Evolutionary conservation across 2,888 invertebrate genomes (phyloP).

Genomic region (Halictus ligatus): DNA sequence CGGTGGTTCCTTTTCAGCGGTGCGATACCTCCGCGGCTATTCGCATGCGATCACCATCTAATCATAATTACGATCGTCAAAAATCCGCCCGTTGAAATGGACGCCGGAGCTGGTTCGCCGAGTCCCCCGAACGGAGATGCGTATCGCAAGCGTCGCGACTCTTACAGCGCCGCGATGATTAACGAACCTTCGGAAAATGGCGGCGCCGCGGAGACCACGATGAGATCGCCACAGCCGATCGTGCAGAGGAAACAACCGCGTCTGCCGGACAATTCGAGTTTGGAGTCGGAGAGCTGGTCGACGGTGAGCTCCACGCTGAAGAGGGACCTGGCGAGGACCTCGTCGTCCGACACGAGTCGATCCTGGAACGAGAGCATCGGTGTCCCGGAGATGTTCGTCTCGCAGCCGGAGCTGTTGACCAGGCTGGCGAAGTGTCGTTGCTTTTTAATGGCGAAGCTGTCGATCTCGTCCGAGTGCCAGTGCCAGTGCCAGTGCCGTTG

Average conservation of each 20-base stretch:
- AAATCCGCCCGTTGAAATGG: conserved; percentile 47
- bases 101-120: conserved; percentile 27
- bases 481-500: conserved; percentile 65
- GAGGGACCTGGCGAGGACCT: conserved; percentile 60
- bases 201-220: conserved; percentile 33
- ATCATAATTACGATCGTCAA: conserved; percentile 37
- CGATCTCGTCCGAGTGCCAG: conserved; percentile 51
- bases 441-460: conserved; percentile 52
- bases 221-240: conserved; percentile 12
- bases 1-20: not conserved
- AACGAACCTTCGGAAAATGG: conserved; percentile 62
- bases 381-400: conserved; percentile 70
- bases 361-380: conserved; percentile 72
- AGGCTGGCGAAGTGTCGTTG: conserved; percentile 60
- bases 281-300: conserved; percentile 72
- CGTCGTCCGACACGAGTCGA: conserved; percentile 68
- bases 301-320: conserved; percentile 60
- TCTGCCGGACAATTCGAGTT: conserved; percentile 53
- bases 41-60: conserved; percentile 17
- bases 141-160: conserved; percentile 74
- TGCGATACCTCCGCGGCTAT: not conserved
- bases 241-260: conserved; percentile 19
- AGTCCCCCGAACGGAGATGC: conserved; percentile 30
- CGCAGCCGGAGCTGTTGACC: conserved; percentile 65
- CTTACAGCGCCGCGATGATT: conserved; percentile 75